Evolutionary conservation across 92 coral and sea anemone genomes (phyloP), one percentile per base, ranked within the genome.

Genomic region (Siderastrea radians): DNA sequence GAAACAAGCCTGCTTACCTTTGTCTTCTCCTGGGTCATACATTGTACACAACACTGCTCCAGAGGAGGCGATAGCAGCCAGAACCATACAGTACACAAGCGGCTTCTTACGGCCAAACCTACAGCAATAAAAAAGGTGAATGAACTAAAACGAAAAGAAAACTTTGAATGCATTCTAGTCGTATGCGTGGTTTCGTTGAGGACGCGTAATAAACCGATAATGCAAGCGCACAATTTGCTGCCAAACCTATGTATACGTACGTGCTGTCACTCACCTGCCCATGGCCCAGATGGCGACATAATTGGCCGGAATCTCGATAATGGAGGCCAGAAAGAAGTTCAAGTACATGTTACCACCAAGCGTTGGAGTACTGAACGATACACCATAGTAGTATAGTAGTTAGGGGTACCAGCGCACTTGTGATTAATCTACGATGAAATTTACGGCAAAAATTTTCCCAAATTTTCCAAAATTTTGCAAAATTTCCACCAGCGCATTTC

Each of bases 71-170:
- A 90, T 16, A 44, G 91, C 85, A 38, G 95, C 93, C 3, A 93
- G 16, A 49, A 93, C 47, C 85, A 93, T 51, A 52, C 86, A 87
- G 66, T 59, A 77, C 49, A 90, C 95, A 19, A 93, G 76, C 2
- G 95, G 57, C 72, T 75, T 93, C 38, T 91, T 86, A 48, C 93
- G 93, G 4, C 95, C 95, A 82, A 89, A 93, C 78, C 94, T 91
- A 26, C 16, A 4, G 48, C 46, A 51, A 46, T 11, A 6, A 79
- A 79, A 3, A 52, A 44, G 6, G 46, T 14, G 72, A 67, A 67
- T 1, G 72, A 67, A 67, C 10, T 10, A 8, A 11, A 8, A 58
- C 62, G 14, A 58, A 11, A 10, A 58, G 13, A 58, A 58, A 58
- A 58, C 61, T 8, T 8, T 2, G 19, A 46, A 38, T 11, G 38